Conservation (phyloP, 2,888 invertebrate genomes). For the Aporophyla nigra region DNA sequence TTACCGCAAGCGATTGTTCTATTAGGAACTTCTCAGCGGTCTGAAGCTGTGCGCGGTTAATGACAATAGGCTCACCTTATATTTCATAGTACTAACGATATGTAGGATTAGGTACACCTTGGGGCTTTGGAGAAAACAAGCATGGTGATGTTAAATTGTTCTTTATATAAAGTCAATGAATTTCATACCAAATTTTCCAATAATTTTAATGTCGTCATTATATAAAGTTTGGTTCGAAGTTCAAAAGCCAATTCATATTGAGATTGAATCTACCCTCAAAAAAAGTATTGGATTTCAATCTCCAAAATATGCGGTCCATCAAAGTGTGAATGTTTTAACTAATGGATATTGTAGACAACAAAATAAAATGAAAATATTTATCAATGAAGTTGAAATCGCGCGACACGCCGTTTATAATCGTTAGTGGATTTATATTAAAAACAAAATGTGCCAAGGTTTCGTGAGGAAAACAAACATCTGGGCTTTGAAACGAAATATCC, state of each 20-base stretch:
- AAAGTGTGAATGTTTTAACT: not conserved
- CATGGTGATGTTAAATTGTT: not conserved
- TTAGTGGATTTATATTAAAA: conserved; percentile 39
- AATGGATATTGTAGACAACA: not conserved
- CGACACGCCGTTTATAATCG: conserved; percentile 36
- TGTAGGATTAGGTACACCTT: not conserved
- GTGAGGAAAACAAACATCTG: conserved; percentile 40
- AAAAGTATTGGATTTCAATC: not conserved
- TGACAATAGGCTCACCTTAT: not conserved
- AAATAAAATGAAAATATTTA: conserved; percentile 28
- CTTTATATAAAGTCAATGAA: not conserved
- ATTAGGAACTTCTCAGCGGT: not conserved
- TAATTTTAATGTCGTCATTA: not conserved
- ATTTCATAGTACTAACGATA: no score
- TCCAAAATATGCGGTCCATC: not conserved
- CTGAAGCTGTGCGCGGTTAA: not conserved
- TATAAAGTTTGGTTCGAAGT: not conserved
- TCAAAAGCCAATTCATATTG: not conserved
- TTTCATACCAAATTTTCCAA: not conserved
- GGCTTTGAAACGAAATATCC: conserved; percentile 30
- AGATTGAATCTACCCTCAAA: not conserved
- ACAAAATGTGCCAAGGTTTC: conserved; percentile 61
- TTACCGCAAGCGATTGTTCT: not conserved
- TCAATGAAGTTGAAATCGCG: conserved; percentile 33
- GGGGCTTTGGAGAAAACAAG: not conserved